These are phyloP conservation scores for Montipora capitata DNA, from an alignment of 92 coral and sea anemone species.

Conservation along the genomic window DNA sequence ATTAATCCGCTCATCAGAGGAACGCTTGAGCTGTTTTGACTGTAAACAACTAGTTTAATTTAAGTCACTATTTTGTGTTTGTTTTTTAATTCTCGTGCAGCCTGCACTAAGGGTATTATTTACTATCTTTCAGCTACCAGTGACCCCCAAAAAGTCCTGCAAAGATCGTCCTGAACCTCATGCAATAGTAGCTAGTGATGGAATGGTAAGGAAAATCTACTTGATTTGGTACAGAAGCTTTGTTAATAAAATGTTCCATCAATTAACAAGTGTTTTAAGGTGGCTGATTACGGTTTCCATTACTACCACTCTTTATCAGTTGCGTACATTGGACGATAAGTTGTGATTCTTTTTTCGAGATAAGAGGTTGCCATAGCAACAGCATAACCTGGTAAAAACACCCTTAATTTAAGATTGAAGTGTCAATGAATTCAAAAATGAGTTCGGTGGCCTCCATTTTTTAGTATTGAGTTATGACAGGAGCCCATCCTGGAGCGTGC, in stretches of 20 bases:
- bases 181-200: conserved; percentile 7
- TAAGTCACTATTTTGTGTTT: too few relatives aligned
- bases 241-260: conserved; percentile 5
- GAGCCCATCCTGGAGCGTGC: too few relatives aligned
- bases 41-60: too few relatives aligned
- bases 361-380: conserved; percentile 2
- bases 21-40: too few relatives aligned
- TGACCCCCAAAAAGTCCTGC: conserved; percentile 17
- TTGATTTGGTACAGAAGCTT: neutral
- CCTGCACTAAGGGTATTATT: neutral
- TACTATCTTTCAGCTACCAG: conserved; percentile 2
- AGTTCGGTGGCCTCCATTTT: neutral
- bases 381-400: conserved; percentile 2
- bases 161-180: conserved; percentile 7
- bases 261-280: neutral
- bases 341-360: neutral
- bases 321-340: neutral
- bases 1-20: too few relatives aligned
- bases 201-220: conserved; percentile 6
- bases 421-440: neutral
- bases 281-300: too few relatives aligned
- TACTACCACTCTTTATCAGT: too few relatives aligned
- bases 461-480: neutral
- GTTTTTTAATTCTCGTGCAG: too few relatives aligned
- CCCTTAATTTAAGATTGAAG: conserved; percentile 3